Percentiles rank a stretch among this genome's conserved stretches.
Evolutionary conservation across 2,888 invertebrate genomes (phyloP).

Genomic region (Lutraria lutraria): DNA sequence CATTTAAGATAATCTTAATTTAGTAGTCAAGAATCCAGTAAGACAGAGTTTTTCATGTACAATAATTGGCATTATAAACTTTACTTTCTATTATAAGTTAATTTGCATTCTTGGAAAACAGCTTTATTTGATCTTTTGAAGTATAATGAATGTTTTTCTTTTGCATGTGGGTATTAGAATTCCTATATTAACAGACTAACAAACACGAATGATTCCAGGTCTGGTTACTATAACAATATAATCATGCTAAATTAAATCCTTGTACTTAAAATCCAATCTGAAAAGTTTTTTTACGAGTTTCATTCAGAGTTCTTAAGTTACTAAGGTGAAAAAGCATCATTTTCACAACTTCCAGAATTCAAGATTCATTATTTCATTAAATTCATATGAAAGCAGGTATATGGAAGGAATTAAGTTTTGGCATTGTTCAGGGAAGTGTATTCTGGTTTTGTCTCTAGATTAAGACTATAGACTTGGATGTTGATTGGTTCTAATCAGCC

Average conservation of each 20-base stretch:
- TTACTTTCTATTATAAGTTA: background rate
- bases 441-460: constrained; percentile 4
- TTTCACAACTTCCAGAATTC: constrained; percentile 3
- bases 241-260: constrained; percentile 6
- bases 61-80: background rate
- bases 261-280: background rate
- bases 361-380: constrained; percentile 31
- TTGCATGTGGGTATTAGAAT: background rate
- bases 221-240: constrained; percentile 9
- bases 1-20: background rate
- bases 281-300: background rate
- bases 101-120: background rate
- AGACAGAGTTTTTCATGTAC: too few relatives aligned
- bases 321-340: background rate
- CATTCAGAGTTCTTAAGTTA: background rate
- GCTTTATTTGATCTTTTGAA: background rate
- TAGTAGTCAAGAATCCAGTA: background rate
- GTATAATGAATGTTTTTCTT: background rate
- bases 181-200: background rate
- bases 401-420: constrained; percentile 51
- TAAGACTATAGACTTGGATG: background rate
- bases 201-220: background rate
- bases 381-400: constrained; percentile 40
- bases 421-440: constrained; percentile 42
- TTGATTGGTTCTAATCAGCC: constrained; percentile 44